A percentile compares a stretch with the other conserved stretches of the same genome.
These are phyloP conservation scores for Chloroceryle inda DNA, from an alignment of 2,797 vertebrate genomes.

Conservation along the genomic window DNA sequence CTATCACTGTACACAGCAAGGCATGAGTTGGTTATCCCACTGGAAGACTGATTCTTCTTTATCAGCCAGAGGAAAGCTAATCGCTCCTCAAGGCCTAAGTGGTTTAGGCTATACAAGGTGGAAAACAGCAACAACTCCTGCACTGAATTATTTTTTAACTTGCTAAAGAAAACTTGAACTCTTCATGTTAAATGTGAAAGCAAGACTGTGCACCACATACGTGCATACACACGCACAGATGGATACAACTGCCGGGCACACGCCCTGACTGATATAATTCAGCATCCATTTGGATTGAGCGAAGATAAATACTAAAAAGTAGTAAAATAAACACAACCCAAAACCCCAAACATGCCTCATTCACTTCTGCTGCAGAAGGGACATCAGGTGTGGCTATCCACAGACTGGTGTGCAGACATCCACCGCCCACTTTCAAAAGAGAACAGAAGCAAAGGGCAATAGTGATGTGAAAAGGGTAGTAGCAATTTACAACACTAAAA, in stretches of 20 bases:
- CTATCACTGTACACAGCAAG: neutral
- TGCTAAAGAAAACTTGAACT: neutral
- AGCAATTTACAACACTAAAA: neutral
- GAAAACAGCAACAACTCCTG: neutral
- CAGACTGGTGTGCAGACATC: neutral
- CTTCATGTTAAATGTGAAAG: neutral
- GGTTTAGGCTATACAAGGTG: neutral
- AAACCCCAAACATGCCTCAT: neutral
- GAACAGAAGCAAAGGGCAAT: neutral
- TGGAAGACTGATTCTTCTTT: neutral
- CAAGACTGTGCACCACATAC: neutral
- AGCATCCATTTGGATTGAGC: neutral
- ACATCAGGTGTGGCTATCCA: neutral
- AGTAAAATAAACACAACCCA: neutral
- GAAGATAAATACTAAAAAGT: neutral
- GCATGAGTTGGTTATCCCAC: neutral
- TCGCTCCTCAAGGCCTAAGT: neutral
- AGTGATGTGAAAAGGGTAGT: neutral
- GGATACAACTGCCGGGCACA: neutral
- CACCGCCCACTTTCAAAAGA: neutral
- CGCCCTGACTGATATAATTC: neutral
- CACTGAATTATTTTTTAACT: neutral
- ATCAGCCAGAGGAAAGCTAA: neutral
- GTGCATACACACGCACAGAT: neutral
- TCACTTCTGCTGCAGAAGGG: neutral